Conservation (phyloP, 2,888 invertebrate species). For the Phymatocera aterrima region DNA sequence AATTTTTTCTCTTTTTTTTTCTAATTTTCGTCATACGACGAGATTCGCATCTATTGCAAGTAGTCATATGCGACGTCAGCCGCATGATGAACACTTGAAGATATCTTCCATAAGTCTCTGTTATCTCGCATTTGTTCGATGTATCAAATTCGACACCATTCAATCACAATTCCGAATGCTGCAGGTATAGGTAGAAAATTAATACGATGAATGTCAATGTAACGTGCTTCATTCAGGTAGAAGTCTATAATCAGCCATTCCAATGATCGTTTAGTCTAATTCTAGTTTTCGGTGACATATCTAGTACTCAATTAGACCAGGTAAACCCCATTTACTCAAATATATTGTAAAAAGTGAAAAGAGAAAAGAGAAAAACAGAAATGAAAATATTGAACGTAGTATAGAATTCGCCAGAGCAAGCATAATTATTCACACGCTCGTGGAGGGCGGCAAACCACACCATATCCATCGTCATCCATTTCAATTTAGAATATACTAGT, state of each 20-base stretch:
- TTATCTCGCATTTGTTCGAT: not conserved
- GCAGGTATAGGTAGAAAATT: not conserved
- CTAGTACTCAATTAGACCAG: conserved; percentile 47
- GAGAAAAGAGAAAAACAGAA: not conserved
- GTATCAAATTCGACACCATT: not conserved
- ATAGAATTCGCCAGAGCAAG: conserved; percentile 13
- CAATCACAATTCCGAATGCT: not conserved
- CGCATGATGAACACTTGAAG: not conserved
- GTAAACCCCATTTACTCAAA: conserved; percentile 33
- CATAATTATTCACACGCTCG: conserved; percentile 44
- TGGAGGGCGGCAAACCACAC: conserved; percentile 42
- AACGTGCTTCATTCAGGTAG: not conserved
- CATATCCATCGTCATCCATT: conserved; percentile 39
- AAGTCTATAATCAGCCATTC: conserved; percentile 55
- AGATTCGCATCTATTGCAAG: not conserved
- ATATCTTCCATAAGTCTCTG: not conserved
- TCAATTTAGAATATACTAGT: conserved; percentile 22
- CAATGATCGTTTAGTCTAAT: conserved; percentile 59
- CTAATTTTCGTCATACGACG: not conserved
- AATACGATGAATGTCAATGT: not conserved
- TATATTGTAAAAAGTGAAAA: conserved; percentile 13
- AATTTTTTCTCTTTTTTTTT: not conserved
- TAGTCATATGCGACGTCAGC: not conserved
- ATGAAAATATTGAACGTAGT: conserved; percentile 13
- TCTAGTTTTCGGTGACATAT: conserved; percentile 60